Evolutionary conservation across 2,113 vertebrate species (phyloP).

Genomic region (Hystrix brachyura): DNA sequence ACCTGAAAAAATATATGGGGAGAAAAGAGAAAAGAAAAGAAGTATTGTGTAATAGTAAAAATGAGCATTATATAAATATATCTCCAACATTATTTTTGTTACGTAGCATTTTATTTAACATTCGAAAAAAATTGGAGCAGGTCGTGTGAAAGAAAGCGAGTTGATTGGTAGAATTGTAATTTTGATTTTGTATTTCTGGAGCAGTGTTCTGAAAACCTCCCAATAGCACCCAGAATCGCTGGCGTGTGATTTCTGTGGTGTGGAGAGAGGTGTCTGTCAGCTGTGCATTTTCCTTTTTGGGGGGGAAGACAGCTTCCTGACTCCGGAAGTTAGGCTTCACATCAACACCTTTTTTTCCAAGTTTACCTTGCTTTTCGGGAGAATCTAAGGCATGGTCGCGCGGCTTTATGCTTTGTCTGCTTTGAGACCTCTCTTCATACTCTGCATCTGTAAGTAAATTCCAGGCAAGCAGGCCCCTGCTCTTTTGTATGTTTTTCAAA

Average conservation of each 20-base stretch:
- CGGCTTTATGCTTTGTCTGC: not conserved
- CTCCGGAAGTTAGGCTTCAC: not conserved
- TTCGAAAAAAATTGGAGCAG: not conserved
- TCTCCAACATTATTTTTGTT: not conserved
- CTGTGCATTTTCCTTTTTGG: not conserved
- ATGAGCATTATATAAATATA: not conserved
- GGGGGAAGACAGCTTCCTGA: not conserved
- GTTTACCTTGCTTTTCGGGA: not conserved
- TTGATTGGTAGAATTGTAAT: not conserved
- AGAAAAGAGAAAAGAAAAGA: not conserved
- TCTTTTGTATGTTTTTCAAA: not conserved
- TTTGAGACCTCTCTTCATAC: not conserved
- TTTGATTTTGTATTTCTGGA: not conserved
- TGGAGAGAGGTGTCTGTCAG: not conserved
- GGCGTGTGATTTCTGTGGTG: not conserved
- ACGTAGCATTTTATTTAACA: not conserved
- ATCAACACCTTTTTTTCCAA: not conserved
- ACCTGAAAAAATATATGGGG: not conserved
- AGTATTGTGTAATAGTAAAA: not conserved
- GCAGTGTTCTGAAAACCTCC: not conserved
- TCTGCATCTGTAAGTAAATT: not conserved
- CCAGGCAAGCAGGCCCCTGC: not conserved
- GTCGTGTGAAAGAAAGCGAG: not conserved
- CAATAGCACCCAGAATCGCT: not conserved
- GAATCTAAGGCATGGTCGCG: not conserved